A percentile compares a stretch with the other conserved stretches of the same genome.
Evolutionary conservation across 2,888 invertebrate species (phyloP).

Genomic region (Caenorhabditis virilis): DNA sequence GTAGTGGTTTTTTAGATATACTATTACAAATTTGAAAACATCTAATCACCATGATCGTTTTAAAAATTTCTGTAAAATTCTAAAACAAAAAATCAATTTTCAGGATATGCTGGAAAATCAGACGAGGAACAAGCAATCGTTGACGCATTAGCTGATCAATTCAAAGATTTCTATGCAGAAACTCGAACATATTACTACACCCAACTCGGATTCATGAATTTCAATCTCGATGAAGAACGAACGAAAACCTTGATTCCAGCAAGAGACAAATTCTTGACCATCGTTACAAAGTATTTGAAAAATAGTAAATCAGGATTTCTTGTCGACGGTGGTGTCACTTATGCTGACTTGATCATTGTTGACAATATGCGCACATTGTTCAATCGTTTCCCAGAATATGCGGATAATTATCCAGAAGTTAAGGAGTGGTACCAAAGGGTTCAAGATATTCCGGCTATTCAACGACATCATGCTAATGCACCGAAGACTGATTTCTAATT

Average conservation of each 20-base stretch:
- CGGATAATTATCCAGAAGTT: constrained; percentile 11
- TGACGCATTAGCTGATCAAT: constrained; percentile 35
- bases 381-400: constrained; percentile 12
- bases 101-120: constrained; percentile 30
- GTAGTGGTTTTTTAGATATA: too few species aligned
- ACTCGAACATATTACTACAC: constrained; percentile 29
- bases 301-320: constrained; percentile 21
- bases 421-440: constrained; percentile 9
- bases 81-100: too few species aligned
- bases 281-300: constrained; percentile 25
- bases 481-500: constrained; percentile 5
- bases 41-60: too few species aligned
- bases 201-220: constrained; percentile 12
- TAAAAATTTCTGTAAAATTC: too few species aligned
- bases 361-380: constrained; percentile 12
- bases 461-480: constrained; percentile 7
- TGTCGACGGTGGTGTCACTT: constrained; percentile 15
- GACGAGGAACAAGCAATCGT: constrained; percentile 25
- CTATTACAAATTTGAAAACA: too few species aligned
- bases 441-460: constrained; percentile 13
- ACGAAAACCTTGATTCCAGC: constrained; percentile 26
- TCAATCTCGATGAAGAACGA: constrained; percentile 20
- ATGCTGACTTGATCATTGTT: constrained; percentile 16
- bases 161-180: constrained; percentile 36
- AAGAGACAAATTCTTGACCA: constrained; percentile 35